Evolutionary conservation across 2,888 invertebrate genomes (phyloP), one percentile per base, ranked within the genome.

Genomic region (Philopedon plagiatum): DNA sequence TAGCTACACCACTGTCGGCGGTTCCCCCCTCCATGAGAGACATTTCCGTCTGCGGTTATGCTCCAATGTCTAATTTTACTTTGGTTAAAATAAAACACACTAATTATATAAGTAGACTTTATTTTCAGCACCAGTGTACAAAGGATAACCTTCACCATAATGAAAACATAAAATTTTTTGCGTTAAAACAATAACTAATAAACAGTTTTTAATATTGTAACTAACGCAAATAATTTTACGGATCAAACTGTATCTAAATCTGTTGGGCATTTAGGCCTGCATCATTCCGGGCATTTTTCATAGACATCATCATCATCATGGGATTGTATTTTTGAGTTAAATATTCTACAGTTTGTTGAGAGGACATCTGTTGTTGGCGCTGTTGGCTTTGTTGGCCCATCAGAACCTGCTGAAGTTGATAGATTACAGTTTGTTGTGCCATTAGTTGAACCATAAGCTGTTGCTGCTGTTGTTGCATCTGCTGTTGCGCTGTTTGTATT

Each of bases 401-500:
- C 26, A 69, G 1, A 44, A 69, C 34, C 21, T 56, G 54, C 37
- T 69, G 62, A 5, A 69, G 44, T 8, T 61, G 46, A 7, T 1
- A 21, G 18, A 56, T 34, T 5, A 69, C 44, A 41, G 54, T 69
- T 29, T 57, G 41, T 1, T 54, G 54, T 15, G 63, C 62, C 18
- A 62, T 13, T 9, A 54, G 29, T 13, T 62, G 11, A 8, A 23
- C 18, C 32, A 56, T 41, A 5, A 69, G 46, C 23, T 69, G 29
- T 51, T 62, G 34, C 32, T 46, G 23, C 32, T 32, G 56, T 21
- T 41, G 9, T 9, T 46, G 29, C 23, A 69, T 29, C 18, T 62
- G 18, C 15, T 56, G 13, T 56, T 37, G 37, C 9, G 11, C n/a
- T 37, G n/a, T 11, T 21, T 57, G 32, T 19, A 57, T 5, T 9